Evolutionary conservation across 35 echinoderm and acorn worm species (phyloP).

Genomic region (Ptychodera flava): DNA sequence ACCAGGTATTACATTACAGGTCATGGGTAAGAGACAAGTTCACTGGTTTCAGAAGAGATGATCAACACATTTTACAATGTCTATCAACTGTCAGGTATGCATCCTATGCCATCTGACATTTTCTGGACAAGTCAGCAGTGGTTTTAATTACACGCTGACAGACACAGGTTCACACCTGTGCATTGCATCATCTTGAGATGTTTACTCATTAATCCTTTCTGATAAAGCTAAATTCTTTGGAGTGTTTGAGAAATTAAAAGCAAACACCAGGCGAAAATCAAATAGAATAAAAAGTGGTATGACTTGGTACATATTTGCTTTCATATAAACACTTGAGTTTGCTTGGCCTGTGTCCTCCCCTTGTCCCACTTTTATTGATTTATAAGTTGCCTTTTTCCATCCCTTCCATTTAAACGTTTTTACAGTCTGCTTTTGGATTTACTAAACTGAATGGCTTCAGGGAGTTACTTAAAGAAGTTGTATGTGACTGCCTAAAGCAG

Average conservation of each 20-base stretch:
- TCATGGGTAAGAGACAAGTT: too few species aligned
- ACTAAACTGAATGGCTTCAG: neutral
- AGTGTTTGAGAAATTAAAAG: too few species aligned
- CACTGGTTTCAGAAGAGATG: too few species aligned
- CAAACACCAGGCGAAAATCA: too few species aligned
- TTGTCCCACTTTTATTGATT: neutral
- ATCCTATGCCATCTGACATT: too few species aligned
- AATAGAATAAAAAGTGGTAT: neutral
- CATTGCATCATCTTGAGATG: neutral
- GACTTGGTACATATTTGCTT: neutral
- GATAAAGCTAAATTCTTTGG: too few species aligned
- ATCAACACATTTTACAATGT: too few species aligned
- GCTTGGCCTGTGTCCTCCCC: neutral
- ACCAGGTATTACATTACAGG: too few species aligned
- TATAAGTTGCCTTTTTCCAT: neutral
- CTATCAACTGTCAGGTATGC: too few species aligned
- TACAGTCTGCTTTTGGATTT: neutral
- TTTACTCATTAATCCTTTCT: too few species aligned
- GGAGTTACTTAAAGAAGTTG: neutral
- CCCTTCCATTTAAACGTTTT: neutral
- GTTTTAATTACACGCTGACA: too few species aligned
- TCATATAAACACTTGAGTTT: neutral
- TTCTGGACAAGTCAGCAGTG: too few species aligned
- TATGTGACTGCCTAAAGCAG: neutral
- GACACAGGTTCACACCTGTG: neutral